Conservation (phyloP, 1,140 invertebrate genomes). For the Drosophila suzukii region DNA sequence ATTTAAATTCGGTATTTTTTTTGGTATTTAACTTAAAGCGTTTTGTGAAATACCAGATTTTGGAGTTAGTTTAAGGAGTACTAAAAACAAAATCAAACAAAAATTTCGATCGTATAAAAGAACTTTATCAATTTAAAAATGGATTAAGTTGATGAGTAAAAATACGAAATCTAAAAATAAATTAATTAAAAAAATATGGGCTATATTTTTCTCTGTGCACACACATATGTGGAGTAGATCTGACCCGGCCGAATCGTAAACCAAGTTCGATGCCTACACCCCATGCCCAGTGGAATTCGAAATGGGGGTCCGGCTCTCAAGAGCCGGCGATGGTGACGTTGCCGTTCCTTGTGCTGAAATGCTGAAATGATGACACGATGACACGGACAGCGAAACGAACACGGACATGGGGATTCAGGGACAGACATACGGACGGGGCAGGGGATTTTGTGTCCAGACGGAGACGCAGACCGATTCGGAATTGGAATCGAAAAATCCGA, state of each 20-base stretch:
- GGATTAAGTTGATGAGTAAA: not conserved
- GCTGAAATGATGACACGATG: constrained; percentile 48
- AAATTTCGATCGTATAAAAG: no score
- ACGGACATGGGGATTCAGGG: constrained; percentile 38
- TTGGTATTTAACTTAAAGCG: not conserved
- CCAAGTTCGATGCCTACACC: constrained; percentile 3
- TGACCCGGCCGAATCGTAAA: constrained; percentile 4
- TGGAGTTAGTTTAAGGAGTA: no score
- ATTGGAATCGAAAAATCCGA: no score
- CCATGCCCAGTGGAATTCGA: constrained; percentile 2
- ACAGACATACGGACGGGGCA: not conserved
- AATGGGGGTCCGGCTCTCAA: constrained; percentile 17
- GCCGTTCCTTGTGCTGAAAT: constrained; percentile 21
- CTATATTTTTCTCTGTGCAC: constrained; percentile 8
- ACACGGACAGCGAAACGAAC: constrained; percentile 18
- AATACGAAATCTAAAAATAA: not conserved
- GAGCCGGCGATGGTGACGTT: constrained; percentile 37
- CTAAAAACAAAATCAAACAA: no score
- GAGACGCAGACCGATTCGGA: constrained; percentile 18
- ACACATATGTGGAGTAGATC: not conserved
- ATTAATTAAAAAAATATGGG: not conserved
- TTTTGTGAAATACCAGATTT: not conserved
- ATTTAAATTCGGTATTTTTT: not conserved
- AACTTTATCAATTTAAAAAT: no score
- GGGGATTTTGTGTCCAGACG: constrained; percentile 3